Base-by-base conservation (phyloP, 2,888 invertebrate species). In the Seladonia tumulorum region DNA sequence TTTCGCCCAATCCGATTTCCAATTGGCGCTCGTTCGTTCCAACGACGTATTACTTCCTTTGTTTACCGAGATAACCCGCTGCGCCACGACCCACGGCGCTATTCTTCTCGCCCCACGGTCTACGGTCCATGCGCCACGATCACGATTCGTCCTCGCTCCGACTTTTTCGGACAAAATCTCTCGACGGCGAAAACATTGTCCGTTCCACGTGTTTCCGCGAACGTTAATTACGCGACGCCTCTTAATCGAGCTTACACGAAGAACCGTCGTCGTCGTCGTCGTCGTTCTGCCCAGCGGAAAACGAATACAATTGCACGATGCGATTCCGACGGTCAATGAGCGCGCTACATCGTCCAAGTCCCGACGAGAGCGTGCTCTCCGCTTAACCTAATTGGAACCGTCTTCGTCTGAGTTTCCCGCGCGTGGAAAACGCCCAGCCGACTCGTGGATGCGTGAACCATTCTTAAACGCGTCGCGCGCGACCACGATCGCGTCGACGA, bases 1-100 rank as follows among this genome's bases (percentile, higher is more conserved):
- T 94, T 93, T 92, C 90, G 85, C 87, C 89, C 93, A 92, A 94
- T 94, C 93, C 91, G 92, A 93, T 94, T 94, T 92, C 88, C 90
- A 83, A 92, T 85, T 83, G 89, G 81, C 75, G 35, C 63, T 45
- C 35, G 35, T 53, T 79, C 70, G 42, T 39, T 60, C 60, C 74
- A 22, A 45, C 75, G 49, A 53, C 71, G 49, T 84, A 82, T 79
- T 66, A 72, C 35, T 74, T 81, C 74, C 78, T 78, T 63, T 71
- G 77, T 85, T 85, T 85, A 66, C 57, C 75, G 83, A 66, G 78
- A 18, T 39, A 78, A 74, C 25, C 49, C 22, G 60, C 29, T 29
- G 47, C 47, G 57, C 57, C 57, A 12, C 53, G n/a, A 53, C 53
- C n/a, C 53, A n/a, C 53, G 35, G 29, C 60, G 77, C 77, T 49